phyloP scores from a whole-genome alignment of 2,797 vertebrate species.

The Hyperoplus lanceolatus region DNA sequence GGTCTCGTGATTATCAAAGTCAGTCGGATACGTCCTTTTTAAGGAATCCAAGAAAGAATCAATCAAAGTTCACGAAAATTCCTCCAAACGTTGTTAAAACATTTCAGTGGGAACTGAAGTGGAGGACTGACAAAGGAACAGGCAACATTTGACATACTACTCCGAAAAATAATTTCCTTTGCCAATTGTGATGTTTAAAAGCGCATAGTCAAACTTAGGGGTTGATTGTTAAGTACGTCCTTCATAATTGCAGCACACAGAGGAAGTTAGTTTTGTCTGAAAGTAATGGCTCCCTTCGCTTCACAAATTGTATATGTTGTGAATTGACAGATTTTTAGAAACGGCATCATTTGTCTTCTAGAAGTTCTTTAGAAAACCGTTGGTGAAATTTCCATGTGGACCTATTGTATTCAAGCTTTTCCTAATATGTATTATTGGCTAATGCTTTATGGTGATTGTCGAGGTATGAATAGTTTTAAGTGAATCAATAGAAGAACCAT shows the following conservation, averaged over 20 bases:
- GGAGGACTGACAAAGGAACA: neutral
- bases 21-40: neutral
- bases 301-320: slow-evolving; percentile 1
- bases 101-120: neutral
- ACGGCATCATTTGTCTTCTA: slow-evolving; percentile 8
- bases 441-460: neutral
- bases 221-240: neutral
- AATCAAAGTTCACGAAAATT: neutral
- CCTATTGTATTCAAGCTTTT: neutral
- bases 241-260: neutral
- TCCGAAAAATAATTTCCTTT: neutral
- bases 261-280: neutral
- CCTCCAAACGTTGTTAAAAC: neutral
- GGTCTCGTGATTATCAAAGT: neutral
- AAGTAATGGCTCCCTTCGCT: neutral
- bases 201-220: neutral
- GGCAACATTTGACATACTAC: neutral
- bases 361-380: slow-evolving; percentile 2
- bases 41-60: neutral
- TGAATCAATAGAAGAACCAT: neutral
- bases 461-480: neutral
- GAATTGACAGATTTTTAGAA: slow-evolving; percentile 5
- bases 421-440: neutral
- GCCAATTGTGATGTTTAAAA: neutral
- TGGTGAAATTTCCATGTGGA: neutral